phyloP scores from a whole-genome alignment of 2,113 vertebrate species.

The Anser cygnoides region DNA sequence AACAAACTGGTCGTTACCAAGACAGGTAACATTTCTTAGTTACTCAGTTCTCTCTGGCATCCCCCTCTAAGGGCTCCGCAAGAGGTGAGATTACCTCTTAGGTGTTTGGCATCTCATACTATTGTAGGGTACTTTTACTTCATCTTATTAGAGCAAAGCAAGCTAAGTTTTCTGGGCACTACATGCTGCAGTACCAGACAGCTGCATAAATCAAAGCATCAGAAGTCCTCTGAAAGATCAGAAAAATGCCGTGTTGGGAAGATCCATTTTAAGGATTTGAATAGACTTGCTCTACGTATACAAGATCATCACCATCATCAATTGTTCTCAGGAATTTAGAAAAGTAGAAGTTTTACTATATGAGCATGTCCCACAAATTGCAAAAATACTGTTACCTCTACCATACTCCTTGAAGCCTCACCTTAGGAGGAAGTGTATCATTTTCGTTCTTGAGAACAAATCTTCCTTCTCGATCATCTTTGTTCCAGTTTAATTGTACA shows the following conservation, averaged over 20 bases:
- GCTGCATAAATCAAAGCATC: not conserved
- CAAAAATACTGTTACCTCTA: not conserved
- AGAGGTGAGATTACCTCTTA: not conserved
- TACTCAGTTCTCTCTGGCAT: not conserved
- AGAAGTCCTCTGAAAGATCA: not conserved
- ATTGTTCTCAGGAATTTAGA: not conserved
- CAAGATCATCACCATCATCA: not conserved
- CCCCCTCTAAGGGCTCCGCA: not conserved
- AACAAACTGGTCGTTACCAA: not conserved
- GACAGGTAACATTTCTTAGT: not conserved
- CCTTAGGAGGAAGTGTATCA: constrained; percentile 89
- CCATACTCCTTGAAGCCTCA: constrained; percentile 20
- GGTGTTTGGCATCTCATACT: not conserved
- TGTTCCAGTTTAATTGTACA: constrained; percentile 98
- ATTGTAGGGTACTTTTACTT: not conserved
- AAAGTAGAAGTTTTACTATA: not conserved
- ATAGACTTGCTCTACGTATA: not conserved
- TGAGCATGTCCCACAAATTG: not conserved
- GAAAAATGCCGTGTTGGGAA: not conserved
- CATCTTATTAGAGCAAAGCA: not conserved
- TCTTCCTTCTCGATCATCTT: constrained; percentile 95
- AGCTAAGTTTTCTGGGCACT: not conserved
- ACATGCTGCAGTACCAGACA: not conserved
- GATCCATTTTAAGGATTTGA: not conserved
- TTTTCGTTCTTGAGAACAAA: constrained; percentile 99